Base-by-base conservation (phyloP, 1,140 invertebrate genomes). In the Pissodes strobi region DNA sequence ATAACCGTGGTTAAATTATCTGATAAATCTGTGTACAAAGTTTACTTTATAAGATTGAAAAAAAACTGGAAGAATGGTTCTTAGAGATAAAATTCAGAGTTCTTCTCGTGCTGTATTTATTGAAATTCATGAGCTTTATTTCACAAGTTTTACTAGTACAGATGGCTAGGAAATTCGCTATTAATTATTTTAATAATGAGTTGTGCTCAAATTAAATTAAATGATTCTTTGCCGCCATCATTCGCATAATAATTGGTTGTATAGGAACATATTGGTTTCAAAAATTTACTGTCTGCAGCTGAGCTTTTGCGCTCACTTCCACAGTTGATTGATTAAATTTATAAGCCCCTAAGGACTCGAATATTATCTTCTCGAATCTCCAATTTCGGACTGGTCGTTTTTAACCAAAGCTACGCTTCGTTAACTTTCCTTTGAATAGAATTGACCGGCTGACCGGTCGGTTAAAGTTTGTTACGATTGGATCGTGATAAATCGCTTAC, bases 21-120 rank as follows among this genome's bases (percentile, higher is more conserved):
- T 55, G 52, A 55, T 55, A 55, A 55, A 55, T 55, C 52, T 39
- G 30, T 19, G 23, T n/a, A 22, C 1, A 10, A 15, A n/a, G 52
- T 55, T 55, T 55, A 23, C 37, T 55, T 55, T 39, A 39, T 39
- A 39, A 39, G 37, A 39, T 39, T 39, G 37, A n/a, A 39, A 39
- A 23, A 55, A 55, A 38, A 51, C 12, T n/a, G 4, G 9, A 19
- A 21, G 43, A 19, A 12, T 1, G 18, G 15, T 46, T 21, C 43
- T 9, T 19, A 19, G 43, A 18, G 9, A 39, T n/a, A 15, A 39
- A n/a, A n/a, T 13, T n/a, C 3, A n/a, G 2, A 6, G 37, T 2
- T n/a, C 13, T 39, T 39, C n/a, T n/a, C 4, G 37, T 3, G 9
- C n/a, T 39, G 13, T 39, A 39, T 39, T 5, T 13, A 6, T 39